Percentiles rank a stretch among this genome's conserved stretches.
phyloP scores from a whole-genome alignment of 2,797 vertebrate species.

The Gouania willdenowi region DNA sequence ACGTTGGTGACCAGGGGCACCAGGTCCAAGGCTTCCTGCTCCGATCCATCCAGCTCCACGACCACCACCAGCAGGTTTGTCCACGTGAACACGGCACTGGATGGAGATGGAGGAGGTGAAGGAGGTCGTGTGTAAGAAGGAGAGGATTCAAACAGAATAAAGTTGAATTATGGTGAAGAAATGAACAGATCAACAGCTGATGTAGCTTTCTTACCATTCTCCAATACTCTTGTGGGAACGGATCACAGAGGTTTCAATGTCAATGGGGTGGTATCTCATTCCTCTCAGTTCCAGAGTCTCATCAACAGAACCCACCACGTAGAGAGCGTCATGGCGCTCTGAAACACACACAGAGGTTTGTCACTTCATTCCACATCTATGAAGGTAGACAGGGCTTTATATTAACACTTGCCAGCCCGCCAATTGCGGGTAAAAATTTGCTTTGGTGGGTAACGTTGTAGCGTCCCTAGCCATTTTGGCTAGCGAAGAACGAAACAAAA shows the following conservation, averaged over 20 bases:
- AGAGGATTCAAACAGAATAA: not conserved
- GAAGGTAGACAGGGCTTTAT: too few species aligned
- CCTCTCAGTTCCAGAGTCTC: conserved; percentile 87
- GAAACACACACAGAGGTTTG: conserved; percentile 11
- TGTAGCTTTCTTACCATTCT: conserved; percentile 78
- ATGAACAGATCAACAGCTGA: not conserved
- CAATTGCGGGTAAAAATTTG: too few species aligned
- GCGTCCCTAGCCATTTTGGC: too few species aligned
- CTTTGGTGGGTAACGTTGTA: too few species aligned
- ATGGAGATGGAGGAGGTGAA: not conserved
- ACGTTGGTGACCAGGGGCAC: conserved; percentile 92
- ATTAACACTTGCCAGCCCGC: too few species aligned
- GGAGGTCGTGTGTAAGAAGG: not conserved
- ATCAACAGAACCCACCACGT: conserved; percentile 86
- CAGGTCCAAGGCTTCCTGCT: conserved; percentile 92
- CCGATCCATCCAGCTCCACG: conserved; percentile 90
- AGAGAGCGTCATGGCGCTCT: conserved; percentile 88
- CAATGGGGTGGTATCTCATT: conserved; percentile 89
- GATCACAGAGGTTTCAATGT: conserved; percentile 88
- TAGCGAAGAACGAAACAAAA: too few species aligned
- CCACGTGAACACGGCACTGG: conserved; percentile 93
- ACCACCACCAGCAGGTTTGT: conserved; percentile 96
- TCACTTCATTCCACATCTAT: too few species aligned
- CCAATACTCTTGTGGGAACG: conserved; percentile 88
- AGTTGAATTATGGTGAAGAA: not conserved